These are phyloP conservation scores for Callorhinus ursinus DNA, from an alignment of 2,113 vertebrate species.

Conservation along the genomic window DNA sequence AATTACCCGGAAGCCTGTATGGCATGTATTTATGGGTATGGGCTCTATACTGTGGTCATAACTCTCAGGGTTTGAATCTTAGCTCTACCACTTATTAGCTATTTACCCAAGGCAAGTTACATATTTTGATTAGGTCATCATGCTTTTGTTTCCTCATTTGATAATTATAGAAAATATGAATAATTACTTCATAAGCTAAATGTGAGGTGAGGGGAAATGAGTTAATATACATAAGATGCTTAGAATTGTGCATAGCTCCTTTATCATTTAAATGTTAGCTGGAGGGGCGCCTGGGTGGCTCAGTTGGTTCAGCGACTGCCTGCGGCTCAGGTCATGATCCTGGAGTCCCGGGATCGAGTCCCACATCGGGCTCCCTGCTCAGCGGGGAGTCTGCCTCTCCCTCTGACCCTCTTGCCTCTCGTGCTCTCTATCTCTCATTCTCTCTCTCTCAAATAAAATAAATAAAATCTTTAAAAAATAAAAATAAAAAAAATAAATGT, in stretches of 20 bases:
- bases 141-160: neutral
- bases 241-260: neutral
- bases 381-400: too few relatives aligned
- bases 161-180: neutral
- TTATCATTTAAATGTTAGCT: neutral
- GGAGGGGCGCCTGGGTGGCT: neutral
- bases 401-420: too few relatives aligned
- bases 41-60: neutral
- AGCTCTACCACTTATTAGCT: neutral
- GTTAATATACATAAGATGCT: neutral
- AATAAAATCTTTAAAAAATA: too few relatives aligned
- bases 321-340: too few relatives aligned
- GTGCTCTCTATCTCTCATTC: too few relatives aligned
- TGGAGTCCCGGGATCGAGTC: too few relatives aligned
- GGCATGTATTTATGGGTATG: neutral
- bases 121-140: neutral
- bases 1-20: neutral
- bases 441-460: too few relatives aligned
- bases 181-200: constrained; percentile 4
- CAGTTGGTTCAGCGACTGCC: too few relatives aligned
- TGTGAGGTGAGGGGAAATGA: neutral
- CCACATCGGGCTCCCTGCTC: too few relatives aligned
- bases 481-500: neutral
- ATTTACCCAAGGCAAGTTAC: neutral
- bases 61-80: neutral